A percentile compares a stretch with the other conserved stretches of the same genome.
Conservation (phyloP, 64 coral and sea anemone genomes). For the Pachyseris speciosa region DNA sequence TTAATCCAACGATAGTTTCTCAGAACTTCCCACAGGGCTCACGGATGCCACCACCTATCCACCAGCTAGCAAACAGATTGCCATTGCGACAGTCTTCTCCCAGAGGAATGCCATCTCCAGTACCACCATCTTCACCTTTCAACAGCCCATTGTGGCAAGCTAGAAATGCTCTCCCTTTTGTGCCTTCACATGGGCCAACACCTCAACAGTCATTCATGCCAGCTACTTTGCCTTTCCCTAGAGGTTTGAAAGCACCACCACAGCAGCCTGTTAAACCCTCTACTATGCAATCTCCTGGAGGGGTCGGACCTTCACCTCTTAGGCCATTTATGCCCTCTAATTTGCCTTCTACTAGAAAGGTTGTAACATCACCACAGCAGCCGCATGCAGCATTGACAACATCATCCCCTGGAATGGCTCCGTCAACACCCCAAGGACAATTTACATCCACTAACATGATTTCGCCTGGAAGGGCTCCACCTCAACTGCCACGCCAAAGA, state of each 20-base stretch:
- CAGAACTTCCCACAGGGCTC: neutral
- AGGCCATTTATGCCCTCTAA: neutral
- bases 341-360: neutral
- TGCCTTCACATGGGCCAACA: neutral
- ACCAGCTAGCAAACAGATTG: neutral
- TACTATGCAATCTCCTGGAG: neutral
- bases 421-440: neutral
- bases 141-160: neutral
- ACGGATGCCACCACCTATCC: neutral
- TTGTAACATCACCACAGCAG: too few species aligned
- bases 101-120: neutral
- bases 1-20: neutral
- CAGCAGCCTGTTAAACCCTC: neutral
- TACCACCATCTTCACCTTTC: neutral
- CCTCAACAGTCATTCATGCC: neutral
- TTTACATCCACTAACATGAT: neutral
- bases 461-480: neutral
- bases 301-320: neutral
- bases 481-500: neutral
- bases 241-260: too few species aligned
- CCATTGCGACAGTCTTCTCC: neutral
- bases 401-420: too few species aligned
- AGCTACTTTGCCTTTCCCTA: neutral
- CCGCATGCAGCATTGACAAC: too few species aligned
- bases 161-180: neutral